Evolutionary conservation across 2,113 vertebrate species (phyloP), one percentile per base, ranked within the genome.

Genomic region (Synchiropus splendidus): DNA sequence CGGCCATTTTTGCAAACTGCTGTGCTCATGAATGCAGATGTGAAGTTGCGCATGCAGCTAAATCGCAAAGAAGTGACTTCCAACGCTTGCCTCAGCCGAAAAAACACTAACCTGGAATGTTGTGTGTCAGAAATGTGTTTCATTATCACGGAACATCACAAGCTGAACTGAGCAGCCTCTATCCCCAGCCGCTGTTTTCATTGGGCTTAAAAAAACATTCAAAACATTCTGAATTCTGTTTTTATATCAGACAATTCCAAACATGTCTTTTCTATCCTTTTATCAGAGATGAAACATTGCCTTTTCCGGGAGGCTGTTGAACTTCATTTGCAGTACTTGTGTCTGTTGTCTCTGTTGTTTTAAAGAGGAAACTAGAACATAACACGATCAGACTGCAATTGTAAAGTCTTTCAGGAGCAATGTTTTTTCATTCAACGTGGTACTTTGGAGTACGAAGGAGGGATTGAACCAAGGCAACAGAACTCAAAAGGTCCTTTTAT

Each of bases 191-290:
- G 31, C 53, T 38, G 40, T 48, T 77, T 52, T 52, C 36, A 70
- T 70, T 63, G 45, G 27, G 50, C 56, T 58, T 54, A 67, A n/a
- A 49, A 63, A 27, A 27, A 27, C 4, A 27, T 54, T 48, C 21
- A 10, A 52, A 46, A 9, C 31, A 48, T 52, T 41, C 43, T 21
- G 47, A 18, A 51, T 58, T 51, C 16, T 42, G 4, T 40, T 67
- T 70, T 75, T 15, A 70, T 59, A 54, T 67, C 40, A 63, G 47
- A 32, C 51, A 13, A 31, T 48, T 49, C 43, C 36, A 42, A 64
- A 54, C 52, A 14, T 60, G 48, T 36, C 51, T 51, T 58, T 46
- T 48, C 43, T 56, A 48, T 15, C 31, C 43, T 67, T 66, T 65
- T 54, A 62, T 66, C 54, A 12, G 17, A 16, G 30, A 49, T 69